phyloP scores from a whole-genome alignment of 2,888 invertebrate genomes.

The Arrhopalites spinosus region DNA sequence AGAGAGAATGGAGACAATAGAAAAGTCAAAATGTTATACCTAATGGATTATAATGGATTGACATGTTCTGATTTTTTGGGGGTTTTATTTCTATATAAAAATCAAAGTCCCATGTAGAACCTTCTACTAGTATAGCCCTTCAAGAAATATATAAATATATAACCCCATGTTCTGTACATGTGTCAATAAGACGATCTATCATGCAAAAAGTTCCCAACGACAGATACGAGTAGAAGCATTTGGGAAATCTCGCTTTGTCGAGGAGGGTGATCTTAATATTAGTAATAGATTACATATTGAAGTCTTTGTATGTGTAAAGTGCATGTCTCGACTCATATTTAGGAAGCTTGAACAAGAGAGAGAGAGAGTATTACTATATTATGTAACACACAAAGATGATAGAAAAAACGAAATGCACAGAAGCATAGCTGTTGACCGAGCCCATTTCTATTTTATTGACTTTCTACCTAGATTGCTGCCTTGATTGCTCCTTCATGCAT shows the following conservation, averaged over 20 bases:
- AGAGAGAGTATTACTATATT: not conserved
- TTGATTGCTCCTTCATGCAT: slow-evolving; percentile 41
- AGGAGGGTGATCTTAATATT: not conserved
- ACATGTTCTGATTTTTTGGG: not conserved
- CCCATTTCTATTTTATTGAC: slow-evolving; percentile 44
- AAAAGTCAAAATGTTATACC: not conserved
- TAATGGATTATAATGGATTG: slow-evolving; percentile 11
- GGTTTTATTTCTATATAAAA: not conserved
- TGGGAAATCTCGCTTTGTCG: not conserved
- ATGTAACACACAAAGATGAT: not conserved
- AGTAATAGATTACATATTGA: slow-evolving; percentile 8
- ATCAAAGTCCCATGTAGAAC: not conserved
- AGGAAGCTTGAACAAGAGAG: not conserved
- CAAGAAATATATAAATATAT: not conserved
- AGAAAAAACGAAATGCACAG: slow-evolving; percentile 1
- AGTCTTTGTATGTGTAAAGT: not conserved
- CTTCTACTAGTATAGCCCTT: not conserved
- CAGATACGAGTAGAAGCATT: too few species aligned
- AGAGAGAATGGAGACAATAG: not conserved
- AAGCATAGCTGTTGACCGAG: slow-evolving; percentile 20
- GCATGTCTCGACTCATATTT: not conserved
- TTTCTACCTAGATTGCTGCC: slow-evolving; percentile 42
- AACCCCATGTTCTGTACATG: too few species aligned
- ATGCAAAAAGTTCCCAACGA: too few species aligned
- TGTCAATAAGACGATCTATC: too few species aligned